Conservation (phyloP, 1,140 invertebrate genomes). For the Popillia japonica region DNA sequence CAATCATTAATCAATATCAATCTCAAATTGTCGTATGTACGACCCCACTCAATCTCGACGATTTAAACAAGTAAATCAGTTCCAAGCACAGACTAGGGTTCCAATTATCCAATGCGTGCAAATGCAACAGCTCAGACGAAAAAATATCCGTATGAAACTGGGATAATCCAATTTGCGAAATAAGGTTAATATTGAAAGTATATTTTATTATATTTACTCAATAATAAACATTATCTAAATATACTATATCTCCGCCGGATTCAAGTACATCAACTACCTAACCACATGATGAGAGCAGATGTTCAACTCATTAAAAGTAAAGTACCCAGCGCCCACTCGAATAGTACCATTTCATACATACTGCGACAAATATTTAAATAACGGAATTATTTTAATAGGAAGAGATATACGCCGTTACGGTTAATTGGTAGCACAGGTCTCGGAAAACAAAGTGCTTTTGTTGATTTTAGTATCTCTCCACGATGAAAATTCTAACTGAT, state of each 20-base stretch:
- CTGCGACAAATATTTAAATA: constrained; percentile 26
- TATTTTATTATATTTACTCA: constrained; percentile 27
- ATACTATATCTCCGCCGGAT: neutral
- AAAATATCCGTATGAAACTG: neutral
- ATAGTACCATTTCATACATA: constrained; percentile 15
- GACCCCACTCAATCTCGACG: neutral
- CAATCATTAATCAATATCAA: neutral
- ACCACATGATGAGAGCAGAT: constrained; percentile 20
- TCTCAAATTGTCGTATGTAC: neutral
- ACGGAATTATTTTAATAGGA: constrained; percentile 26
- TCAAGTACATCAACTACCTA: constrained; percentile 16
- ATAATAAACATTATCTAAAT: constrained; percentile 30
- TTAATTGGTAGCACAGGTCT: constrained; percentile 9
- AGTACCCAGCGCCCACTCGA: constrained; percentile 1
- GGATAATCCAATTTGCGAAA: neutral
- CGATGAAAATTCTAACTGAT: neutral
- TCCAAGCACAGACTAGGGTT: too few species aligned
- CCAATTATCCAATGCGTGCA: neutral
- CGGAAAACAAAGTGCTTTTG: constrained; percentile 7
- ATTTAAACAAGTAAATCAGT: neutral
- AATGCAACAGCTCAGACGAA: neutral
- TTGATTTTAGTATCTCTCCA: neutral
- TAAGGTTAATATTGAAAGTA: neutral
- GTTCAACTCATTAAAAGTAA: constrained; percentile 25
- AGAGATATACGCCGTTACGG: neutral